These are phyloP conservation scores for Papilio gigon DNA, from an alignment of 2,888 invertebrate genomes.

Conservation along the genomic window DNA sequence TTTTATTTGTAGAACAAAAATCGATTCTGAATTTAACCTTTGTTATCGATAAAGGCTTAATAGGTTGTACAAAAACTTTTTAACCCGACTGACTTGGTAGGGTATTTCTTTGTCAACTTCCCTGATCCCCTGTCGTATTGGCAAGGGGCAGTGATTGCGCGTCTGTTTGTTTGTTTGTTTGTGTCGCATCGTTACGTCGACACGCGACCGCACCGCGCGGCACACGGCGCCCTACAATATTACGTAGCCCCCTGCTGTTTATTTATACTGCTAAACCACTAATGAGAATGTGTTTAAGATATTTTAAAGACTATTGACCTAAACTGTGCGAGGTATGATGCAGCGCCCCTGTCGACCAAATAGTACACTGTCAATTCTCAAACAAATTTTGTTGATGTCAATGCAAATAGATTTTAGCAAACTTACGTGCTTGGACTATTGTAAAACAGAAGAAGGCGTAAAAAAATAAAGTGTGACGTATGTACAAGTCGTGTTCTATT, in stretches of 20 bases:
- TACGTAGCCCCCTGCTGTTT: constrained; percentile 7
- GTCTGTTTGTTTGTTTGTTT: constrained; percentile 58
- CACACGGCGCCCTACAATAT: constrained; percentile 43
- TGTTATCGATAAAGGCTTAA: constrained; percentile 35
- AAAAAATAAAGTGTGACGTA: too few relatives aligned
- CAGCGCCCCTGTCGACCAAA: too few relatives aligned
- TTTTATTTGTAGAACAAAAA: neutral
- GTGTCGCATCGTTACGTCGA: constrained; percentile 65
- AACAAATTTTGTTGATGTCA: too few relatives aligned
- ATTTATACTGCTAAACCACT: constrained; percentile 41
- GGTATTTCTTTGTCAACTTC: constrained; percentile 21
- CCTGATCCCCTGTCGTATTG: constrained; percentile 16
- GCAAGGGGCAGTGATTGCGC: constrained; percentile 21
- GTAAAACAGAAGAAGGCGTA: too few relatives aligned
- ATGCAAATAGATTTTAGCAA: too few relatives aligned
- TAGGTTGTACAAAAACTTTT: constrained; percentile 24
- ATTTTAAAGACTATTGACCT: neutral
- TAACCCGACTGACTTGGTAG: constrained; percentile 9
- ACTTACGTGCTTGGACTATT: too few relatives aligned
- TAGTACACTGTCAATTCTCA: too few relatives aligned
- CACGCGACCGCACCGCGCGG: constrained; percentile 57
- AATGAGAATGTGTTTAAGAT: constrained; percentile 21
- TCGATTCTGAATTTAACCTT: constrained; percentile 1
- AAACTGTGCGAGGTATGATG: neutral
- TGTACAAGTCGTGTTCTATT: too few relatives aligned